These are phyloP conservation scores for Nymphalis c-album DNA, from an alignment of 2,888 invertebrate genomes.

Conservation along the genomic window DNA sequence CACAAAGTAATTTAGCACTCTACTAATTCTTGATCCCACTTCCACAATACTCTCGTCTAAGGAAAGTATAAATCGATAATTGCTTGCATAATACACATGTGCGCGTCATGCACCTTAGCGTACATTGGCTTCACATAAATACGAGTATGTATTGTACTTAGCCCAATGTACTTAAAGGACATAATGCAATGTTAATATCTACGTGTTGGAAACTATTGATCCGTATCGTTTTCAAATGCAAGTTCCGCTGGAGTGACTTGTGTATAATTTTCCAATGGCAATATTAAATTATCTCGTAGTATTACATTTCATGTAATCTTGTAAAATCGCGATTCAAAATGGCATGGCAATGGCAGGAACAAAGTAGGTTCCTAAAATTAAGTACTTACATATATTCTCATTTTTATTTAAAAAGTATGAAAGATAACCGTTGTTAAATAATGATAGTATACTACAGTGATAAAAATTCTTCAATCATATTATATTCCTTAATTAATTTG, in stretches of 20 bases:
- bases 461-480: too few relatives aligned
- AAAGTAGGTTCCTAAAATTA: background rate
- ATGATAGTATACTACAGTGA: too few relatives aligned
- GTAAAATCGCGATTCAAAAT: too few relatives aligned
- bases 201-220: constrained; percentile 18
- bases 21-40: background rate
- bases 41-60: background rate
- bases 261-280: background rate
- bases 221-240: constrained; percentile 16
- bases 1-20: too few relatives aligned
- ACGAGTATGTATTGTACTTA: background rate
- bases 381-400: too few relatives aligned
- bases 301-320: too few relatives aligned
- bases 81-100: constrained; percentile 42
- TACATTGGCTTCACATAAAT: constrained; percentile 7
- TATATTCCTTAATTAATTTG: too few relatives aligned
- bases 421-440: too few relatives aligned
- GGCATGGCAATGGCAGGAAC: too few relatives aligned
- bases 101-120: constrained; percentile 31
- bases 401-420: too few relatives aligned
- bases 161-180: background rate
- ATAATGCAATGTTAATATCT: constrained; percentile 1
- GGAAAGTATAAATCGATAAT: constrained; percentile 9
- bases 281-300: background rate
- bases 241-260: constrained; percentile 11